Base-by-base conservation (phyloP, 2,797 vertebrate genomes). In the Crocidura indochinensis region DNA sequence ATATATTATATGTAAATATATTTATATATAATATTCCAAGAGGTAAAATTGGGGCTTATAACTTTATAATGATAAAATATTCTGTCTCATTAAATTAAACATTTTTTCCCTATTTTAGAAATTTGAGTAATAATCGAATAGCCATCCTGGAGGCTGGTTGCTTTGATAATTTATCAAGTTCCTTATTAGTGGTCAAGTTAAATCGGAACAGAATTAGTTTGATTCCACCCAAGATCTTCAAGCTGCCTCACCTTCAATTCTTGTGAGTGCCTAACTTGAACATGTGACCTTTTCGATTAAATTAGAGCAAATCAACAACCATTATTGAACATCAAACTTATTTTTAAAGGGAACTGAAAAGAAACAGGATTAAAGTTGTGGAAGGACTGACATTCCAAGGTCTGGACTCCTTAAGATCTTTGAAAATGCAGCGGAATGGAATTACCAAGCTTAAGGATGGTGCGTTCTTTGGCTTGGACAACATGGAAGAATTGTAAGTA, bases 51-150 rank as follows among this genome's bases (percentile, higher is more conserved):
- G 51, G 62, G 31, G 10, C 26, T 72, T 38, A 47, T 49, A 56
- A 44, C 51, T 73, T 68, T 46, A 49, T 69, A 47, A 71, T 93
- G 5, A 3, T 94, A 87, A 76, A 80, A 49, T 87, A 87, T 31
- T 2, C 38, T 38, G 0, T 71, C 38, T 38, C 5, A 38, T 38
- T 38, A 38, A 38, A 38, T 24, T 83, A 53, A 67, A 56, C 2
- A 38, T 83, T n/a, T 78, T 81, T 31, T 91, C 51, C 53, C 11
- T 19, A 20, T 88, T 96, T 90, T 85, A 99, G 99, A 96, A 99
- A 99, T 97, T 97, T 99, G 97, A 99, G 99, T 97, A 99, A 99
- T 97, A 99, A 99, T 97, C 99, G 98, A 97, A 99, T 99, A 98
- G 98, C 98, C 74, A 95, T 98, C 26, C 98, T 99, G 11, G 99